These are phyloP conservation scores for Plecturocebus donacophilus DNA, from an alignment of 2,113 vertebrate species.

Conservation along the genomic window DNA sequence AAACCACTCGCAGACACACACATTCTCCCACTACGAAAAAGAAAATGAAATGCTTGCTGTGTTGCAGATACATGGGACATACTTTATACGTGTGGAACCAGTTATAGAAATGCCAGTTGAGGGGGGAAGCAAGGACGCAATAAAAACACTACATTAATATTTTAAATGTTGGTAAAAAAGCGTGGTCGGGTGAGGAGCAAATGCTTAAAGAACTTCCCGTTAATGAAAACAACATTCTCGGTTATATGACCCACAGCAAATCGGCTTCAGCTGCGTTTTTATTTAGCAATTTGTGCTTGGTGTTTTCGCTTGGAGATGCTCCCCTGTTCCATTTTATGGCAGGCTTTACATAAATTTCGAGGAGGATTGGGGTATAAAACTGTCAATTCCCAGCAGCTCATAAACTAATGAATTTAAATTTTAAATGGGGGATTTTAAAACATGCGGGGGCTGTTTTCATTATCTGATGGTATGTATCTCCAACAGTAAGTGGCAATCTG, in stretches of 20 bases:
- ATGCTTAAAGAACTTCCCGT: constrained; percentile 75
- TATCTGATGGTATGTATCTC: constrained; percentile 57
- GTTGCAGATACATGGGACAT: not conserved
- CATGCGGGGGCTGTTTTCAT: constrained; percentile 66
- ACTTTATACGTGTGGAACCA: constrained; percentile 55
- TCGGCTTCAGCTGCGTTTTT: constrained; percentile 74
- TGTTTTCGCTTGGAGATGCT: constrained; percentile 62
- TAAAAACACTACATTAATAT: constrained; percentile 68
- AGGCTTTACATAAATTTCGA: constrained; percentile 78
- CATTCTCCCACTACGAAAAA: not conserved
- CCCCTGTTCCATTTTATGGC: constrained; percentile 76
- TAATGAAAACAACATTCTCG: constrained; percentile 79
- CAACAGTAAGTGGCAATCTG: constrained; percentile 15
- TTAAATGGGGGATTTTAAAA: constrained; percentile 76
- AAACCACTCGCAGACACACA: not conserved
- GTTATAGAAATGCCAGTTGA: constrained; percentile 11
- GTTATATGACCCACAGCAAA: constrained; percentile 80
- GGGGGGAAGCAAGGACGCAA: constrained; percentile 42
- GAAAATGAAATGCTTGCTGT: not conserved
- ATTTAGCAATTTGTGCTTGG: constrained; percentile 74
- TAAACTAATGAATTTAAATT: constrained; percentile 82
- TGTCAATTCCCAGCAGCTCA: constrained; percentile 77
- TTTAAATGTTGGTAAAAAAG: constrained; percentile 73
- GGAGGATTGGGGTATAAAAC: constrained; percentile 76
- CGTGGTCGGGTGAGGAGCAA: constrained; percentile 17